Evolutionary conservation across 2,888 invertebrate genomes (phyloP), one percentile per base, ranked within the genome.

Genomic region (Zaprionus bogoriensis): DNA sequence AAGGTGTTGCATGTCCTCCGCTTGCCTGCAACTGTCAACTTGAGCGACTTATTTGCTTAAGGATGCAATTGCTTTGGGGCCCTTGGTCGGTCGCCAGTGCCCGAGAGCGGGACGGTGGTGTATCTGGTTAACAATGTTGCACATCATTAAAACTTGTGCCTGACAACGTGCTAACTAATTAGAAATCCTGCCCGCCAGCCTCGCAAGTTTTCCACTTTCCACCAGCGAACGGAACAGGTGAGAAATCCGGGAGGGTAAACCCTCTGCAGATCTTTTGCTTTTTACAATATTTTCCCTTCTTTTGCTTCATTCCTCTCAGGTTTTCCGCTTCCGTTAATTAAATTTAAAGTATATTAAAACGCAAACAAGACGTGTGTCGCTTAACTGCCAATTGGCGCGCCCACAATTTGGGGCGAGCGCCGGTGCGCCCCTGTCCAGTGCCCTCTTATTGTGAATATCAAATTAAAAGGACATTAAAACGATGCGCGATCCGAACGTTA

Each of bases 401-500:
- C 47, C 25, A 46, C 25, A 48, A 22, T 22, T 20, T 36, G 0
- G 14, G 1, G 2, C 19, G 2, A 7, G 17, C 19, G 20, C 14
- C 17, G 17, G 2, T 7, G n/a, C 38, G 41, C 20, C 23, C 27
- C n/a, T 27, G 50, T 59, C 46, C 25, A 1, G 4, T 1, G 14
- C 0, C 32, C 14, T 6, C 14, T 5, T n/a, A 7, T 36, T 57
- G 54, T 61, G 72, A 83, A 79, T 72, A 79, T 75, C 55, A 76
- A 83, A 78, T 86, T 80, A 86, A 83, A 67, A 61, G 67, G 51
- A 57, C 73, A 79, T 86, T 83, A 79, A 83, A 60, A 45, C 54
- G 19, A 77, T 27, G 30, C 48, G 12, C 51, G 47, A 50, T 54
- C 50, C 45, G 30, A 52, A 53, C 65, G 47, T 57, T 76, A 81